Percentiles rank a stretch among this genome's conserved stretches.
Conservation (phyloP, 2,113 vertebrate species). For the Rhadina sibilatrix region DNA sequence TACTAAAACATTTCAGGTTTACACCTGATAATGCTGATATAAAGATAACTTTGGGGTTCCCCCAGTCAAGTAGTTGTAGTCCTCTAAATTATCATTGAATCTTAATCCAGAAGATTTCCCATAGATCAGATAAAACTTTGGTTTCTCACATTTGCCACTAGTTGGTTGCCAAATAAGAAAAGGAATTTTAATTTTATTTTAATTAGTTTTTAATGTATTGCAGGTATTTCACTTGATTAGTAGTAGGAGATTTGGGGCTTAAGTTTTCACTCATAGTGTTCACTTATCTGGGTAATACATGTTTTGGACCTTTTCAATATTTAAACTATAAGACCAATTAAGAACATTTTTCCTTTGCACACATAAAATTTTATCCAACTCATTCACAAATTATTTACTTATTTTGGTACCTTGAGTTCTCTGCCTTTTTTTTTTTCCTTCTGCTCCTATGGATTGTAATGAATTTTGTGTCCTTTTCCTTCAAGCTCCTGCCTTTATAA, state of each 20-base stretch:
- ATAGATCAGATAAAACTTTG: background rate
- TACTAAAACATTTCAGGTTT: background rate
- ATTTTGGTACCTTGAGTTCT: background rate
- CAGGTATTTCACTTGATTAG: background rate
- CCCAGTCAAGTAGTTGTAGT: background rate
- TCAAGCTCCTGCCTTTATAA: background rate
- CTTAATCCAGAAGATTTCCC: background rate
- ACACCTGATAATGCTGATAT: background rate
- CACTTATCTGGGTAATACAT: background rate
- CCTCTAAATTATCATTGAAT: background rate
- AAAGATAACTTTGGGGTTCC: background rate
- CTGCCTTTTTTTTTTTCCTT: background rate
- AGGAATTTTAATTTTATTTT: background rate
- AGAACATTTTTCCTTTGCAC: background rate
- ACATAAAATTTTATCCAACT: background rate
- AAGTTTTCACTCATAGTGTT: background rate
- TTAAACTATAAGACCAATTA: background rate
- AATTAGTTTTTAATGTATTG: background rate
- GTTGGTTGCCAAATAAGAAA: background rate
- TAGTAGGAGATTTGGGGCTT: background rate
- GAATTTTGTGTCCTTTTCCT: background rate
- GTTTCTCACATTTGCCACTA: background rate
- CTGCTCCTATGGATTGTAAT: background rate
- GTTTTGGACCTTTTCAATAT: background rate
- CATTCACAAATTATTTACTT: background rate